A percentile compares a stretch with the other conserved stretches of the same genome.
These are phyloP conservation scores for Diplodus puntazzo DNA, from an alignment of 2,797 vertebrate genomes.

Conservation along the genomic window DNA sequence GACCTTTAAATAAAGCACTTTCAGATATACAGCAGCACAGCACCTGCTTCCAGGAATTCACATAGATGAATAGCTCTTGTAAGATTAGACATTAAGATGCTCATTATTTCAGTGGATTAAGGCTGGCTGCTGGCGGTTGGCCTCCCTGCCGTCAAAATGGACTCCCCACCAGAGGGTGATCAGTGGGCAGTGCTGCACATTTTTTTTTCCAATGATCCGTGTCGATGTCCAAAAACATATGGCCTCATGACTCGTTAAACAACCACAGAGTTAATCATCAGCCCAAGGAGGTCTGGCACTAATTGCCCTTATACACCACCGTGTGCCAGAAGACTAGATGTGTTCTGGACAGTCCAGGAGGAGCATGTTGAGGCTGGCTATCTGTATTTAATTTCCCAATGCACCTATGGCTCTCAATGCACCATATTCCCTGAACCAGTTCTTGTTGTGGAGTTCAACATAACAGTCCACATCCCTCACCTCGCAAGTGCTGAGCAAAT, in stretches of 20 bases:
- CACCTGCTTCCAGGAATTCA: conserved; percentile 9
- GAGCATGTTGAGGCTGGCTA: background rate
- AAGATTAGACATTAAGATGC: conserved; percentile 12
- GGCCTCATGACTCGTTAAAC: conserved; percentile 43
- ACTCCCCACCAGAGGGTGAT: conserved; percentile 43
- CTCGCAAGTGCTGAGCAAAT: conserved; percentile 22
- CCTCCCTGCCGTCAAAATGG: conserved; percentile 19
- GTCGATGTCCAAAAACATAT: conserved; percentile 26
- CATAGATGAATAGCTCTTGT: background rate
- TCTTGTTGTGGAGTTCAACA: conserved; percentile 3
- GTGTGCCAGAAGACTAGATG: conserved; percentile 16
- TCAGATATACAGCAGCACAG: conserved; percentile 3
- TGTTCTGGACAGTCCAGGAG: conserved; percentile 6
- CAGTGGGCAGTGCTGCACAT: conserved; percentile 2
- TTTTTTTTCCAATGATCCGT: conserved; percentile 34
- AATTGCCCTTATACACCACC: conserved; percentile 42
- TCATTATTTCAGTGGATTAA: conserved; percentile 17
- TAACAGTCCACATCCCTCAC: conserved; percentile 1
- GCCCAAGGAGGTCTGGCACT: conserved; percentile 25
- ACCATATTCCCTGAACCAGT: conserved; percentile 1
- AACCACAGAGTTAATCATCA: conserved; percentile 47
- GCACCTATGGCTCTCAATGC: background rate
- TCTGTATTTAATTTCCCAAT: conserved; percentile 1
- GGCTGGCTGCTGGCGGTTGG: background rate
- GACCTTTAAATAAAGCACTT: background rate